Percentiles rank a stretch among this genome's conserved stretches.
Evolutionary conservation across 2,797 vertebrate species (phyloP).

Genomic region (Hyperoplus immaculatus): DNA sequence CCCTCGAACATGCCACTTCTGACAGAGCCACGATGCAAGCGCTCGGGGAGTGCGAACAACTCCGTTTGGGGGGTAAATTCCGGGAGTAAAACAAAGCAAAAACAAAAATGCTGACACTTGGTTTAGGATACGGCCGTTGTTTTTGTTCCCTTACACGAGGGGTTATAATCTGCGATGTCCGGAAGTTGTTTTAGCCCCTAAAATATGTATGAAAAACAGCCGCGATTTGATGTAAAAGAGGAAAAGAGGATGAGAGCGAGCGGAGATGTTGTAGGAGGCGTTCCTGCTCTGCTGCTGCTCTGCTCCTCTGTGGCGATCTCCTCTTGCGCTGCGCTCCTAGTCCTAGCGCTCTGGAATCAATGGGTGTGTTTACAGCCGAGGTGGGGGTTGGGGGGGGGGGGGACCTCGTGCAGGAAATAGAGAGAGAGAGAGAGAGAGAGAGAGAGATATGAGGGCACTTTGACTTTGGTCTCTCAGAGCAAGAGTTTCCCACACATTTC

Average conservation of each 20-base stretch:
- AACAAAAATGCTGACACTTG: conserved; percentile 22
- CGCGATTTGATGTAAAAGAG: background rate
- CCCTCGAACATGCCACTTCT: conserved; percentile 81
- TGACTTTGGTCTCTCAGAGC: background rate
- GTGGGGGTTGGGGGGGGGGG: conserved; percentile 38
- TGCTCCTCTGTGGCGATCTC: conserved; percentile 45
- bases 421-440: conserved; percentile 32
- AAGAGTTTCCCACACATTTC: background rate
- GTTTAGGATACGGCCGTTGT: background rate
- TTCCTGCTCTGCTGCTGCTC: conserved; percentile 38
- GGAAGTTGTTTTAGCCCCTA: background rate
- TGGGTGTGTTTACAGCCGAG: conserved; percentile 81
- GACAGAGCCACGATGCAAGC: conserved; percentile 81
- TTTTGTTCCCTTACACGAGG: background rate
- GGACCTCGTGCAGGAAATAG: conserved; percentile 54
- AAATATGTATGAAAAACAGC: background rate
- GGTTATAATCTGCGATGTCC: background rate
- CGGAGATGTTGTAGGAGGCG: conserved; percentile 21
- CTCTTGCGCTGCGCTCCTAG: conserved; percentile 53
- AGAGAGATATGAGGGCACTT: background rate
- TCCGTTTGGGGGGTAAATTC: conserved; percentile 41
- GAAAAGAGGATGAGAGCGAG: background rate
- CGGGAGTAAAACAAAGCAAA: background rate
- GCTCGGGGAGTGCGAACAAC: conserved; percentile 48
- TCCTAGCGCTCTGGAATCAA: conserved; percentile 47